phyloP scores from a whole-genome alignment of 2,113 vertebrate species.

The Aspidoscelis tigris region DNA sequence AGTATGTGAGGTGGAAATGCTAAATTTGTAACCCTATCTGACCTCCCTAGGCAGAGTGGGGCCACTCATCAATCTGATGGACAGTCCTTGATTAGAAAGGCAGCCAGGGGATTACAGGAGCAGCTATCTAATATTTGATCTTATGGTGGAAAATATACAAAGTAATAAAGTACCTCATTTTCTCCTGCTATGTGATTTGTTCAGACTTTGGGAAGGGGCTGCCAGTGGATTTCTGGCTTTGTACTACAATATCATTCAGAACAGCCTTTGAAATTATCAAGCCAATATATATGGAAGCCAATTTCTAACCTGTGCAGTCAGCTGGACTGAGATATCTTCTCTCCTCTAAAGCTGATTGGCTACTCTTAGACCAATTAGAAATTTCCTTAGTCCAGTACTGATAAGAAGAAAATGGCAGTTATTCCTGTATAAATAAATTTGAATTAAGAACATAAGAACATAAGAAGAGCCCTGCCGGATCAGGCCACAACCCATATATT shows the following conservation, averaged over 20 bases:
- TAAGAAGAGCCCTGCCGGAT: no score
- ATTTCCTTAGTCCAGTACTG: neutral
- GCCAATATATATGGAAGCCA: neutral
- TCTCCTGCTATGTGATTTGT: constrained; percentile 13
- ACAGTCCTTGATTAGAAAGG: constrained; percentile 26
- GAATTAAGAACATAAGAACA: no score
- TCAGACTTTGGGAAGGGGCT: neutral
- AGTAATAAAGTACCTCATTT: constrained; percentile 12
- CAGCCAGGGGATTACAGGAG: neutral
- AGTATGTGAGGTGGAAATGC: constrained; percentile 1
- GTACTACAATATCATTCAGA: neutral
- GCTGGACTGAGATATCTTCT: neutral
- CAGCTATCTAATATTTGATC: constrained; percentile 6
- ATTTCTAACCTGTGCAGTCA: neutral
- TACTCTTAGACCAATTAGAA: neutral
- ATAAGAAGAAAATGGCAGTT: no score
- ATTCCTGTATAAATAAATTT: no score
- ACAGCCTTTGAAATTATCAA: neutral
- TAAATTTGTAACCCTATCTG: constrained; percentile 18
- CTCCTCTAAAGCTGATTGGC: neutral
- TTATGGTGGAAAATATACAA: neutral
- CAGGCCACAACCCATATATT: no score
- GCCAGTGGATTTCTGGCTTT: neutral
- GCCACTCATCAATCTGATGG: constrained; percentile 30
- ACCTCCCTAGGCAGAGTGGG: constrained; percentile 8